A percentile compares a stretch with the other conserved stretches of the same genome.
phyloP scores from a whole-genome alignment of 2,113 vertebrate genomes.

The Phrynocephalus versicolor region DNA sequence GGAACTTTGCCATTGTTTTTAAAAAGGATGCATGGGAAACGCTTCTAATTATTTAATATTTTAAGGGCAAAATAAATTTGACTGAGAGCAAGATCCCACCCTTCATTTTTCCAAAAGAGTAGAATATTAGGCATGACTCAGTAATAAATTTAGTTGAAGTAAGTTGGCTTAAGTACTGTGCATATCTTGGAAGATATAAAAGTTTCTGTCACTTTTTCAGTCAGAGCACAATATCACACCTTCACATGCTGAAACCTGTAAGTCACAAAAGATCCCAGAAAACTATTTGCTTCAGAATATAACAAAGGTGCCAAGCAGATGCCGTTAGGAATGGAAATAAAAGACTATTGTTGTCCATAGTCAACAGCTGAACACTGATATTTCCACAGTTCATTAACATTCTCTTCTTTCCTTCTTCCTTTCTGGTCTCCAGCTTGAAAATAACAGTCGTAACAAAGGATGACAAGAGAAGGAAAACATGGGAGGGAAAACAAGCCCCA shows the following conservation, averaged over 20 bases:
- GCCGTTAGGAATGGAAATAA: slow-evolving; percentile 11
- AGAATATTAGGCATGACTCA: slow-evolving; percentile 9
- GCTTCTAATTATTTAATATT: slow-evolving; percentile 14
- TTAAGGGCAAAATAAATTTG: not conserved
- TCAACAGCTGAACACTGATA: not conserved
- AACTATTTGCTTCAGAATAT: slow-evolving; percentile 43
- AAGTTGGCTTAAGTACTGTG: slow-evolving; percentile 22
- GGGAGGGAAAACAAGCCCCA: not conserved
- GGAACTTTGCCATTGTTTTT: not conserved
- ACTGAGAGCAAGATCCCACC: slow-evolving; percentile 6
- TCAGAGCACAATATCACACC: slow-evolving; percentile 26
- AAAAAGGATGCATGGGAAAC: not conserved
- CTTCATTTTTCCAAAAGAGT: slow-evolving; percentile 20
- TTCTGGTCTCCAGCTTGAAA: not conserved
- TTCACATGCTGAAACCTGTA: not conserved
- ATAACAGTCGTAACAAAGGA: not conserved
- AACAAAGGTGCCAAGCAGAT: not conserved
- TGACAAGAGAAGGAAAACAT: not conserved
- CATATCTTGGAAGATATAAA: slow-evolving; percentile 22
- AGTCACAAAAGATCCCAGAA: slow-evolving; percentile 39
- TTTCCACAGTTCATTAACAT: not conserved
- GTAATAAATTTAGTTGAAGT: slow-evolving; percentile 16
- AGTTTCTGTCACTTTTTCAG: slow-evolving; percentile 12
- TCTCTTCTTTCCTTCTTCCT: not conserved
- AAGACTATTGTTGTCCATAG: not conserved